Evolutionary conservation across 2,888 invertebrate genomes (phyloP).

Genomic region (Spodoptera exigua): DNA sequence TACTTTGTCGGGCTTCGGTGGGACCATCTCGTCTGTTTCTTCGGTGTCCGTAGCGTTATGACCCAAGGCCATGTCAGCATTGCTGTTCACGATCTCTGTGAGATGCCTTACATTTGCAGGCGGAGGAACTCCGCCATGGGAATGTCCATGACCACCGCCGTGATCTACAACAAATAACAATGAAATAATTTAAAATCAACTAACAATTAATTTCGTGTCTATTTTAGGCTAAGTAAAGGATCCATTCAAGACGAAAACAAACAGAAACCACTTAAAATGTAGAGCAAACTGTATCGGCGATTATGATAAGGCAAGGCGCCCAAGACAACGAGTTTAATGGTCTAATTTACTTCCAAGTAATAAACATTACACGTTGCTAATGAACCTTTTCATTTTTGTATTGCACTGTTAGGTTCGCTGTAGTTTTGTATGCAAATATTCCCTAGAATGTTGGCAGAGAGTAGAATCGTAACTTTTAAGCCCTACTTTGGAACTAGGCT

Average conservation of each 20-base stretch:
- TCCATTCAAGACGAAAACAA: constrained; percentile 30
- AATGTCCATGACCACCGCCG: constrained; percentile 91
- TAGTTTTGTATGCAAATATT: neutral
- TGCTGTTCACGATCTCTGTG: constrained; percentile 85
- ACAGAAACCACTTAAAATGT: constrained; percentile 39
- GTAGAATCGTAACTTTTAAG: constrained; percentile 17
- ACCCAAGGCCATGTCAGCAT: constrained; percentile 84
- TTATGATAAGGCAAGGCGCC: constrained; percentile 28
- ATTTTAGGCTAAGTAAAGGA: constrained; percentile 24
- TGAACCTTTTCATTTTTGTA: neutral
- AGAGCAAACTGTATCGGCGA: constrained; percentile 39
- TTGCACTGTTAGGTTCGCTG: neutral
- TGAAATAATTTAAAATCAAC: too few relatives aligned
- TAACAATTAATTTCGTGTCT: too few relatives aligned
- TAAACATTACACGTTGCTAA: neutral
- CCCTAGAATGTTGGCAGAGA: neutral
- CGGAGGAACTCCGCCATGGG: constrained; percentile 90
- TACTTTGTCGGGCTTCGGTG: constrained; percentile 71
- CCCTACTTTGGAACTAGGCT: constrained; percentile 34
- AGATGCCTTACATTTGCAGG: constrained; percentile 84
- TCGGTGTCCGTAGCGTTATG: constrained; percentile 82
- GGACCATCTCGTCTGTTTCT: constrained; percentile 86
- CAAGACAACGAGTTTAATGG: neutral
- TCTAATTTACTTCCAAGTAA: constrained; percentile 4
- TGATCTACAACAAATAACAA: constrained; percentile 88